Evolutionary conservation across 2,797 vertebrate species (phyloP).

Genomic region (Martes flavigula): DNA sequence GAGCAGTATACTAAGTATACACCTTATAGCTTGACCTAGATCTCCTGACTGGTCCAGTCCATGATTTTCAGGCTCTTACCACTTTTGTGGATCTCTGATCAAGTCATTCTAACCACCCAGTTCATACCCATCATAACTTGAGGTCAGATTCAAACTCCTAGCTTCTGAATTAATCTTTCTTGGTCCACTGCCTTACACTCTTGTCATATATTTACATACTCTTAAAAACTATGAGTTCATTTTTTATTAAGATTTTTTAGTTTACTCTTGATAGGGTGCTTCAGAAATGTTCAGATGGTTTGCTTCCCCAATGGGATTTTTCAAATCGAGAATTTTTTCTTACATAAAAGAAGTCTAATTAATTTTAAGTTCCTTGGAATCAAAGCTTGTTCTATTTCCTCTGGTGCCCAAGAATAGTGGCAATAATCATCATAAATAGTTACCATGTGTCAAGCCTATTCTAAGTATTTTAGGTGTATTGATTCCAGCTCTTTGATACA

Average conservation of each 20-base stretch:
- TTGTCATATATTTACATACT: background rate
- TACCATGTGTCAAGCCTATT: background rate
- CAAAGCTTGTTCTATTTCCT: slow-evolving; percentile 21
- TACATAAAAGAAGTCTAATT: background rate
- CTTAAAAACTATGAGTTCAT: background rate
- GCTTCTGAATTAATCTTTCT: background rate
- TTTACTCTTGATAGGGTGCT: slow-evolving; percentile 8
- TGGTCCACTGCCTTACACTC: background rate
- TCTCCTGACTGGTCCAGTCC: background rate
- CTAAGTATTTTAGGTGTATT: background rate
- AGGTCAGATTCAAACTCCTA: background rate
- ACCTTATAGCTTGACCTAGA: background rate
- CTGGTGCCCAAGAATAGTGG: background rate
- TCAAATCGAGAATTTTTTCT: slow-evolving; percentile 19
- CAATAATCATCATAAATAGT: background rate
- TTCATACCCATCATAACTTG: background rate
- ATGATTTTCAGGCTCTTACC: background rate
- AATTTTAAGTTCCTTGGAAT: background rate
- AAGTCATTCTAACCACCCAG: background rate
- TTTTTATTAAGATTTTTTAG: background rate
- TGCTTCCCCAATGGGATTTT: slow-evolving; percentile 30
- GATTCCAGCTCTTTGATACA: background rate
- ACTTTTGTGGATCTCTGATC: background rate
- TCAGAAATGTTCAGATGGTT: slow-evolving; percentile 5
- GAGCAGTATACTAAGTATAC: background rate